Evolutionary conservation across 2,113 vertebrate genomes (phyloP).

Genomic region (Ranitomeya imitator): DNA sequence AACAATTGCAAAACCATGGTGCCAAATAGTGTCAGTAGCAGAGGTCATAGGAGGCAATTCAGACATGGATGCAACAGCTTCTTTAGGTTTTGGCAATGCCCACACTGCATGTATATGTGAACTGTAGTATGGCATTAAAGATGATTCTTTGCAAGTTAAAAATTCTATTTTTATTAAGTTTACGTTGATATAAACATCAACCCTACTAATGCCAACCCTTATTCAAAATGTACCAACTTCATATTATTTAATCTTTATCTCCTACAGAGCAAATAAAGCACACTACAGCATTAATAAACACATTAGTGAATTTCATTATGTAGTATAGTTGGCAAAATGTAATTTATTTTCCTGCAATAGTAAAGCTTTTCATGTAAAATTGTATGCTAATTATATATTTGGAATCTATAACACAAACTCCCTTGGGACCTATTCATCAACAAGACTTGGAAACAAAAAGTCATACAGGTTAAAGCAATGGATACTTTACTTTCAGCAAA

Average conservation of each 20-base stretch:
- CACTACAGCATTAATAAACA: neutral
- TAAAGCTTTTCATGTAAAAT: neutral
- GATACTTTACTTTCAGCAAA: neutral
- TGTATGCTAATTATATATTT: neutral
- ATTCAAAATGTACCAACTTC: neutral
- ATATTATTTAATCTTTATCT: neutral
- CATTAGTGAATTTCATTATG: neutral
- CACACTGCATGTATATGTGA: too few relatives aligned
- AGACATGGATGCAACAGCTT: too few relatives aligned
- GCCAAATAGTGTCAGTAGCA: too few relatives aligned
- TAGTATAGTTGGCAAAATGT: neutral
- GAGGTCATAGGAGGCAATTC: too few relatives aligned
- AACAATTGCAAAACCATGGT: too few relatives aligned
- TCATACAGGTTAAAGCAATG: neutral
- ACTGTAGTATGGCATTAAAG: too few relatives aligned
- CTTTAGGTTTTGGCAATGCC: too few relatives aligned
- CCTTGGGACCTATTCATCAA: neutral
- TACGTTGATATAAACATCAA: neutral
- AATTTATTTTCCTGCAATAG: neutral
- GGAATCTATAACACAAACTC: conserved; percentile 1
- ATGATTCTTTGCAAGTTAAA: neutral
- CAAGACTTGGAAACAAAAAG: conserved; percentile 2
- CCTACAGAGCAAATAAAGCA: neutral
- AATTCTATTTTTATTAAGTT: neutral
- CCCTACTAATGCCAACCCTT: neutral